Percentiles rank a stretch among this genome's conserved stretches.
These are phyloP conservation scores for Aphodius granarius DNA, from an alignment of 2,888 invertebrate species.

Conservation along the genomic window DNA sequence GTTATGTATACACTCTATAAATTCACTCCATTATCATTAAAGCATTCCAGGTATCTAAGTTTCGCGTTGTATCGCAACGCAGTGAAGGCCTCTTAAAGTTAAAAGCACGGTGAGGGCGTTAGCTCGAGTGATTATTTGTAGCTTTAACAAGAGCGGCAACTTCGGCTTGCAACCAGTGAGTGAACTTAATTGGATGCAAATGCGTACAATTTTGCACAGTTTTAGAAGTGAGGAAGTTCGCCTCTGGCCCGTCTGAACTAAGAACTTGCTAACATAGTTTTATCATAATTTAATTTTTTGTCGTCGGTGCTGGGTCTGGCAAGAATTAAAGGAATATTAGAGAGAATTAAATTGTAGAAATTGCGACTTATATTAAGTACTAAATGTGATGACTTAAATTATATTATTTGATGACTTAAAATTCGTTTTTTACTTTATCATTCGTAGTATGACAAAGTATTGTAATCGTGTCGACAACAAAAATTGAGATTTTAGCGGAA, in stretches of 20 bases:
- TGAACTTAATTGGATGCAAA: neutral
- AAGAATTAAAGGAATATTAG: neutral
- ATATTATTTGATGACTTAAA: no score
- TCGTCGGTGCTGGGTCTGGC: neutral
- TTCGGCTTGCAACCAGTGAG: neutral
- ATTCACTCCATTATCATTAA: neutral
- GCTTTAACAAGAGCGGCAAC: neutral
- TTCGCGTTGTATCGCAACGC: neutral
- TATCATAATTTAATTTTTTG: neutral
- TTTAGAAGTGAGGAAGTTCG: neutral
- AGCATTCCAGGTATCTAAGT: neutral
- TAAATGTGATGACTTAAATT: no score
- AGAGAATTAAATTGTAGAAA: neutral
- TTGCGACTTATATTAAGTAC: no score
- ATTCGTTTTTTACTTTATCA: no score
- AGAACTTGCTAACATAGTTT: neutral
- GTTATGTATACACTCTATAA: neutral
- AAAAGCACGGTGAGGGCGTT: neutral
- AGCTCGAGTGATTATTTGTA: neutral
- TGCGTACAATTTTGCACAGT: neutral
- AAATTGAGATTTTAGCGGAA: no score
- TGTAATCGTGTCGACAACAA: no score
- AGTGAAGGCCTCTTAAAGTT: neutral
- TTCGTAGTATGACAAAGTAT: no score
- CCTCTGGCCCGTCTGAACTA: neutral